Percentiles rank a stretch among this genome's conserved stretches.
These are phyloP conservation scores for Cyclopterus lumpus DNA, from an alignment of 2,797 vertebrate genomes.

Conservation along the genomic window DNA sequence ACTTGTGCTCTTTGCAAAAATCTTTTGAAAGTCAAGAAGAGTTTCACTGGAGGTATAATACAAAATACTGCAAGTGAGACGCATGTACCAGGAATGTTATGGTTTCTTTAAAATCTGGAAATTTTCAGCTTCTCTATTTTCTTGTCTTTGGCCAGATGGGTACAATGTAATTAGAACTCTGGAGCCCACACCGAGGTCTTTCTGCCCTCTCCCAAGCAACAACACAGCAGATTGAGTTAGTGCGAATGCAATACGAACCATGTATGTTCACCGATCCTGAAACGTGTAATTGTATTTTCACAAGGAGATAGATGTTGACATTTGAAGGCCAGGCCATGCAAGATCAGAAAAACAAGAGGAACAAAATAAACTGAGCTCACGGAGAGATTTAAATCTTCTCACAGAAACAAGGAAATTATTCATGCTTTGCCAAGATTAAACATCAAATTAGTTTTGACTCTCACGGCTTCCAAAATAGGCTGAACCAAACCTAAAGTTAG, in stretches of 20 bases:
- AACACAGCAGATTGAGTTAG: background rate
- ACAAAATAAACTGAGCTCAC: conserved; percentile 11
- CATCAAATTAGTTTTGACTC: background rate
- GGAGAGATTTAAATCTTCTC: conserved; percentile 23
- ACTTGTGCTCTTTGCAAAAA: background rate
- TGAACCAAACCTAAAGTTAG: background rate
- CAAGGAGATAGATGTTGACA: conserved; percentile 21
- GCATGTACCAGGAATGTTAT: background rate
- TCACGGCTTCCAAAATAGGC: background rate
- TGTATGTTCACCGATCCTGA: background rate
- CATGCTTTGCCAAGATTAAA: background rate
- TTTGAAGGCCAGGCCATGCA: conserved; percentile 5
- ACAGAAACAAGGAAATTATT: background rate
- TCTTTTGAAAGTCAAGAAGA: background rate
- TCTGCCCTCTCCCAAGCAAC: conserved; percentile 2
- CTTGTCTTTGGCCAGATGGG: background rate
- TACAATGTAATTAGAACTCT: background rate
- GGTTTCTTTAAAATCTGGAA: background rate
- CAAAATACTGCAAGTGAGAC: background rate
- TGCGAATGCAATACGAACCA: background rate
- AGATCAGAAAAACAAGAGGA: background rate
- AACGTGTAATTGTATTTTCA: conserved; percentile 12
- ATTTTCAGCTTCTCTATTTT: background rate
- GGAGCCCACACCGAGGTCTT: background rate
- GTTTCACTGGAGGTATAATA: conserved; percentile 5